These are phyloP conservation scores for Onychomys arenicola DNA, from an alignment of 2,797 vertebrate species.

Conservation along the genomic window DNA sequence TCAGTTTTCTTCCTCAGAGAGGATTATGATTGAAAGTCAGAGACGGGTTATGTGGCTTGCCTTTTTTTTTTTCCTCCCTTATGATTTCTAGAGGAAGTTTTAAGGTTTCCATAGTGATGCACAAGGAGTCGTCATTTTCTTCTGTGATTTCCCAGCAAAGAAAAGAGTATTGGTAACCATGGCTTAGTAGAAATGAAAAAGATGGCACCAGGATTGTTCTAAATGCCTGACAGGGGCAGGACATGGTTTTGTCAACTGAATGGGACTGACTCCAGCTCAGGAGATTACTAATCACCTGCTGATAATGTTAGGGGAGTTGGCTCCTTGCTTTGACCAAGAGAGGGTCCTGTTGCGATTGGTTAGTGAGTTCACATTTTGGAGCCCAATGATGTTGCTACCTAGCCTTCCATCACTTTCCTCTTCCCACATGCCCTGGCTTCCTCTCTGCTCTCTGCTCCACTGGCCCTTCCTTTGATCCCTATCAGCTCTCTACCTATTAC, in stretches of 20 bases:
- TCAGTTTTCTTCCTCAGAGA: conserved; percentile 82
- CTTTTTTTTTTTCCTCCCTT: not conserved
- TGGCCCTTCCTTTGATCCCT: not conserved
- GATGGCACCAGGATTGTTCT: not conserved
- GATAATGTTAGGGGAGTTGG: not conserved
- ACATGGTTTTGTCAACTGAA: not conserved
- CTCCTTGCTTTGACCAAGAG: not conserved
- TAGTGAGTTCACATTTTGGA: not conserved
- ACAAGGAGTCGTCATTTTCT: conserved; percentile 68
- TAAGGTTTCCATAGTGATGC: conserved; percentile 87
- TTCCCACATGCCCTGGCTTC: not conserved
- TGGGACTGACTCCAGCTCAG: not conserved
- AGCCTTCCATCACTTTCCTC: not conserved
- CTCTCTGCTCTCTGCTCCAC: not conserved
- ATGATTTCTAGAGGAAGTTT: conserved; percentile 85
- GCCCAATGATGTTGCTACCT: not conserved
- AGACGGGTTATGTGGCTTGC: conserved; percentile 78
- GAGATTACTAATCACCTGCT: not conserved
- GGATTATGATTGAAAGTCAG: conserved; percentile 84
- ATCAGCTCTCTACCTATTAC: not conserved
- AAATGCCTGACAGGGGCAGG: not conserved
- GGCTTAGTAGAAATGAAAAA: conserved; percentile 51
- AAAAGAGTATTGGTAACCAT: conserved; percentile 31
- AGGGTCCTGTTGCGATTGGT: not conserved
- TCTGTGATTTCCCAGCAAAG: conserved; percentile 71